Base-by-base conservation (phyloP, 2,113 vertebrate species). In the Scortum barcoo region DNA sequence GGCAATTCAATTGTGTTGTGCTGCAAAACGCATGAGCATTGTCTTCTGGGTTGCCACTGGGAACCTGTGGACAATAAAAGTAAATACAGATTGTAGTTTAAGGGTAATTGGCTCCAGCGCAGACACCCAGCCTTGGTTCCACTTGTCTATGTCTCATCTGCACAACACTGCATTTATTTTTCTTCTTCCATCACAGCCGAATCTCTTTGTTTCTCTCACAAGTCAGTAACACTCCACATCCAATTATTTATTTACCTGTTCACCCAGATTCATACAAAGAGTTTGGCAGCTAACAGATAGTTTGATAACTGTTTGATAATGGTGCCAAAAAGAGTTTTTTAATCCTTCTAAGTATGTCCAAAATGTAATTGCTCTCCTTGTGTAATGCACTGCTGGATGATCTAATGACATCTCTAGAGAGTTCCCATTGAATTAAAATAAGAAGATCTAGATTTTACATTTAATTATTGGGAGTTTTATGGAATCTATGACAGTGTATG, bases 91-190 rank as follows among this genome's bases (percentile, higher is more conserved):
- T 14, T 19, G 53, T 46, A 20, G 11, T 46, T 68, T 20, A 46
- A 72, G 40, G 51, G 28, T 60, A 78, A 60, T 53, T 69, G 76
- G 65, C 76, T 69, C 62, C 8, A 51, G 10, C 42, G 40, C 63
- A 75, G 19, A 40, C 33, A 42, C 44, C 26, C 30, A 46, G 44
- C 22, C 42, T 28, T 46, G 30, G 9, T 14, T 57, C 30, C 6
- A 3, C 24, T 42, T 46, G 30, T 20, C 50, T 68, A 22, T 48
- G 56, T 68, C 56, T 72, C 24, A 28, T 20, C 26, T 62, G 65
- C 72, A 22, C 16, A 42, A 40, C 40, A 46, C 11, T 60, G 58
- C 6, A 33, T 1, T 57, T 50, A 33, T 1, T 30, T 58, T 56
- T 56, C 63, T 30, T 72, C 5, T 22, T 72, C 36, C n/a, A 22